Conservation (phyloP, 92 coral and sea anemone species). For the Montipora capitata region DNA sequence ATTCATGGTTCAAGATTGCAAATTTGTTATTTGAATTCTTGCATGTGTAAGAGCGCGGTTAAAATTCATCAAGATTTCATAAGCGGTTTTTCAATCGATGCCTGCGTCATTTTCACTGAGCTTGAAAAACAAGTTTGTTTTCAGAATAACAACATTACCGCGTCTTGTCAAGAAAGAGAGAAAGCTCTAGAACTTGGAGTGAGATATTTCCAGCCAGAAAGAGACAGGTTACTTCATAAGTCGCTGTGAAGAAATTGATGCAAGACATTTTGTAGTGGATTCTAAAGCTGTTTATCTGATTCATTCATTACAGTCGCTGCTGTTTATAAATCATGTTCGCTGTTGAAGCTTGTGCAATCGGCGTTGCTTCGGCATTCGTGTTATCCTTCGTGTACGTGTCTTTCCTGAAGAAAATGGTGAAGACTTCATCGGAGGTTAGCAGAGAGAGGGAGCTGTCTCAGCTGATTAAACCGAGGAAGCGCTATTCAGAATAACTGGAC, state of each 20-base stretch:
- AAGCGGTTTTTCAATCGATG: constrained; percentile 7
- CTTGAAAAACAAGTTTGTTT: constrained; percentile 18
- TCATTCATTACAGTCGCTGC: background rate
- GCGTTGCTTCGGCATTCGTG: constrained; percentile 74
- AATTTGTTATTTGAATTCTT: background rate
- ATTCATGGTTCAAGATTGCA: background rate
- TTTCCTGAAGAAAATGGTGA: constrained; percentile 87
- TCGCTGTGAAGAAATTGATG: background rate
- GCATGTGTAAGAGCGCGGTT: background rate
- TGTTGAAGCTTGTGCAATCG: constrained; percentile 79
- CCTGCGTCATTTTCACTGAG: background rate
- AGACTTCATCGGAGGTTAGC: constrained; percentile 76
- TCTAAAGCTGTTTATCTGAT: background rate
- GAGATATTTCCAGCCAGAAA: background rate
- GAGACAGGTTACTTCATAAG: background rate
- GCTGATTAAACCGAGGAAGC: constrained; percentile 48
- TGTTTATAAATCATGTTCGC: constrained; percentile 34
- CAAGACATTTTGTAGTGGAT: background rate
- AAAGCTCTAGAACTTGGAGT: background rate
- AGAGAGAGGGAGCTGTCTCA: constrained; percentile 62
- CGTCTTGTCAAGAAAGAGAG: background rate
- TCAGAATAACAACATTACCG: constrained; percentile 3
- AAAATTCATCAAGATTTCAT: constrained; percentile 47
- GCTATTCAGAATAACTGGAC: background rate
- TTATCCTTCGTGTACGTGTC: constrained; percentile 83